These are phyloP conservation scores for Arothron firmamentum DNA, from an alignment of 2,113 vertebrate species.

Conservation along the genomic window DNA sequence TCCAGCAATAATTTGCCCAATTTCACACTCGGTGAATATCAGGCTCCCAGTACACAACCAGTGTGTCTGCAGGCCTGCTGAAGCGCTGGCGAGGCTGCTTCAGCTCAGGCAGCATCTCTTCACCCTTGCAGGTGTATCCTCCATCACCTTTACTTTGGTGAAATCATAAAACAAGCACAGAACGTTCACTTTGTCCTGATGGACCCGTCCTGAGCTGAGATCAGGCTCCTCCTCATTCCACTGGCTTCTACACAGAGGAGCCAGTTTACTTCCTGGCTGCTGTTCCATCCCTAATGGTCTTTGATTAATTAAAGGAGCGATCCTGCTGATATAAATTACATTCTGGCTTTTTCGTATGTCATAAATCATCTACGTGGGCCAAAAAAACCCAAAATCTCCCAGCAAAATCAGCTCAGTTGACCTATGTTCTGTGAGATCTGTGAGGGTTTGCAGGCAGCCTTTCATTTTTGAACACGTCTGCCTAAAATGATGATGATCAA, in stretches of 20 bases:
- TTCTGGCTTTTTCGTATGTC: slow-evolving; percentile 6
- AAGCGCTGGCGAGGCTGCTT: too few relatives aligned
- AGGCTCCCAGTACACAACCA: neutral
- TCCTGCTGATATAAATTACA: slow-evolving; percentile 34
- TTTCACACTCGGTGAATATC: neutral
- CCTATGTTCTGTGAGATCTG: neutral
- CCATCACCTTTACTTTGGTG: too few relatives aligned
- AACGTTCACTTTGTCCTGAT: neutral
- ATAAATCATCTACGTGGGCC: slow-evolving; percentile 17
- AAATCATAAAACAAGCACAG: neutral
- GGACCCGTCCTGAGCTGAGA: neutral
- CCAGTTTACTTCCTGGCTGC: neutral
- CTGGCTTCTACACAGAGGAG: neutral
- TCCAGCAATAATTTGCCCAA: neutral
- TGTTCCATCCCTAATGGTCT: slow-evolving; percentile 14
- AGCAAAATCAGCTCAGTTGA: neutral
- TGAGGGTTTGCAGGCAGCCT: slow-evolving; percentile 2
- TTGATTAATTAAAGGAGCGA: slow-evolving; percentile 32
- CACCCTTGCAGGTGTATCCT: neutral
- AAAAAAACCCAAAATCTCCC: neutral
- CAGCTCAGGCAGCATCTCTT: neutral
- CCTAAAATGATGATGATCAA: too few relatives aligned
- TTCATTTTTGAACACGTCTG: neutral
- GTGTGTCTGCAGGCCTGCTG: neutral
- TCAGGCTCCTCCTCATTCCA: too few relatives aligned